Percentiles rank a stretch among this genome's conserved stretches.
phyloP scores from a whole-genome alignment of 64 coral and sea anemone genomes.

The Dendronephthya gigantea region DNA sequence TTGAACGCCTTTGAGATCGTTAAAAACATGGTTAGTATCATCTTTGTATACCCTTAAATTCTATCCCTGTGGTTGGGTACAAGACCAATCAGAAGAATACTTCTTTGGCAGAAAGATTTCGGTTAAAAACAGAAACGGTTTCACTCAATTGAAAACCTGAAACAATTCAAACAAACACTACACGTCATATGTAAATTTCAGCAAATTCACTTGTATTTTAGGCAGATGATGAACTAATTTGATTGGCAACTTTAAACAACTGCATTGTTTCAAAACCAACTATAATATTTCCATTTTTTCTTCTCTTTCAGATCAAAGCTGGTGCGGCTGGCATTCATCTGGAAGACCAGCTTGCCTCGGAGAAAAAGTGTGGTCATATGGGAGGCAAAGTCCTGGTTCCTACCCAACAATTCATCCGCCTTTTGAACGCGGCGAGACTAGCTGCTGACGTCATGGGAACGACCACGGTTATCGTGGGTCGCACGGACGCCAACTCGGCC shows the following conservation, averaged over 20 bases:
- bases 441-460: constrained; percentile 73
- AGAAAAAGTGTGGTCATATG: constrained; percentile 99
- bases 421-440: constrained; percentile 78
- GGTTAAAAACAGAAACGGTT: too few species aligned
- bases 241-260: not conserved
- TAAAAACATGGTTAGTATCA: constrained; percentile 72
- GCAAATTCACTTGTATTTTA: too few species aligned
- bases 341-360: constrained; percentile 96
- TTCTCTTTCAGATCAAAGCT: constrained; percentile 56
- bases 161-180: too few species aligned
- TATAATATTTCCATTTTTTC: too few species aligned
- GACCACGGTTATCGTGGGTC: constrained; percentile 73
- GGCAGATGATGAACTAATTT: too few species aligned
- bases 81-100: not conserved
- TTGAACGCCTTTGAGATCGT: constrained; percentile 95
- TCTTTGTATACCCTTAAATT: not conserved
- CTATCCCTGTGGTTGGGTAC: not conserved
- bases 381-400: constrained; percentile 96
- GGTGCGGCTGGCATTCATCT: constrained; percentile 88
- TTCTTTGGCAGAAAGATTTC: not conserved
- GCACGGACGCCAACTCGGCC: constrained; percentile 94
- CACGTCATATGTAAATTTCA: too few species aligned
- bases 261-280: too few species aligned
- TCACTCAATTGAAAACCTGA: too few species aligned
- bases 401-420: constrained; percentile 82